A percentile compares a stretch with the other conserved stretches of the same genome.
Evolutionary conservation across 2,888 invertebrate species (phyloP).

Genomic region (Drosophila stalkeri): DNA sequence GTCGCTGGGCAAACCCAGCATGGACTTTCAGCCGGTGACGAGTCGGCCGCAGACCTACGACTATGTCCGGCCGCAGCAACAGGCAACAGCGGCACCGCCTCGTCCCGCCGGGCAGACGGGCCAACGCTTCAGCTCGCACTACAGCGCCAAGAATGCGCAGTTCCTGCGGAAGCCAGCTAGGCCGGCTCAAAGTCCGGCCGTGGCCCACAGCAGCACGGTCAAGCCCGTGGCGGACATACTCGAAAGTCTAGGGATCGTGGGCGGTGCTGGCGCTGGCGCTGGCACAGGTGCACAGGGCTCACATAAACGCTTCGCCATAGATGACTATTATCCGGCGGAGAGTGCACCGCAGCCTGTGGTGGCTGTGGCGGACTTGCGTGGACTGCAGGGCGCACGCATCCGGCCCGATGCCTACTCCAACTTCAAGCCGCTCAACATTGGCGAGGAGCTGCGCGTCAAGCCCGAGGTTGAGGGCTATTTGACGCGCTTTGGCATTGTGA

Average conservation of each 20-base stretch:
- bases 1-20: constrained; percentile 45
- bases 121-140: constrained; percentile 85
- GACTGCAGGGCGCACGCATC: constrained; percentile 76
- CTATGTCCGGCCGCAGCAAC: constrained; percentile 11
- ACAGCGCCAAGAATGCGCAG: constrained; percentile 84
- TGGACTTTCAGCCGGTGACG: constrained; percentile 70
- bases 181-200: constrained; percentile 42
- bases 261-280: constrained; percentile 55
- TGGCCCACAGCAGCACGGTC: constrained; percentile 56
- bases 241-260: constrained; percentile 82
- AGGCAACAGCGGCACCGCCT: neutral
- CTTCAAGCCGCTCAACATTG: constrained; percentile 85
- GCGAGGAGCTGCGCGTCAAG: constrained; percentile 81
- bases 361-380: constrained; percentile 78
- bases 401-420: constrained; percentile 83
- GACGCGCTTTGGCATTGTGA: constrained; percentile 85
- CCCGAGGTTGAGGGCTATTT: constrained; percentile 84
- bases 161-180: constrained; percentile 69
- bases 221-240: constrained; percentile 81
- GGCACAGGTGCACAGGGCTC: constrained; percentile 22
- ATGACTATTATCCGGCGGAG: constrained; percentile 79
- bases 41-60: constrained; percentile 42
- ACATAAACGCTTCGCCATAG: constrained; percentile 73
- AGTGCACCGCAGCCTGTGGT: constrained; percentile 81
- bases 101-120: constrained; percentile 19